A percentile compares a stretch with the other conserved stretches of the same genome.
These are phyloP conservation scores for Pollicipes pollicipes DNA, from an alignment of 1,140 invertebrate genomes.

Conservation along the genomic window DNA sequence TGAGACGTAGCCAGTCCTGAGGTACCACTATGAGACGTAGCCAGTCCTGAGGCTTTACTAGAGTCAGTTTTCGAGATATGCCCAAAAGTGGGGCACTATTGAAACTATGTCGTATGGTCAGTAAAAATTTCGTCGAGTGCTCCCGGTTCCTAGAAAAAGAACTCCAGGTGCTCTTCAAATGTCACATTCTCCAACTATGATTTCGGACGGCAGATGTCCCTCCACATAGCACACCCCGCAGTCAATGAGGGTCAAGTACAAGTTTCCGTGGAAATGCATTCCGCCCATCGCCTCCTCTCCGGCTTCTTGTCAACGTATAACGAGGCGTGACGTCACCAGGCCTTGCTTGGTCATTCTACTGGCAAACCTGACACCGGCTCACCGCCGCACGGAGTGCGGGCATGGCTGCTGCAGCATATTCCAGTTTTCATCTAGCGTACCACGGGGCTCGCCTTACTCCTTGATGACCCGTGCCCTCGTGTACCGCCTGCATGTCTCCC, in stretches of 20 bases:
- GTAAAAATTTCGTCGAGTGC: constrained; percentile 6
- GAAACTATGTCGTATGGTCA: constrained; percentile 1
- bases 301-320: neutral
- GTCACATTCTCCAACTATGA: too few relatives aligned
- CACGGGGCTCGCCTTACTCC: neutral
- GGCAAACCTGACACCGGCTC: neutral
- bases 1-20: too few relatives aligned
- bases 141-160: constrained; percentile 7
- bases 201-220: neutral
- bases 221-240: constrained; percentile 8
- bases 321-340: neutral
- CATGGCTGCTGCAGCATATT: neutral
- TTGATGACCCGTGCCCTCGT: neutral
- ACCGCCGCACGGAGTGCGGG: neutral
- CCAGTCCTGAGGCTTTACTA: too few relatives aligned
- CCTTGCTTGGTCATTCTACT: neutral
- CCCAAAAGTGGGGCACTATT: too few relatives aligned
- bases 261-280: neutral
- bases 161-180: constrained; percentile 1
- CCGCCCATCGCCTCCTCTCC: neutral
- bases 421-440: neutral
- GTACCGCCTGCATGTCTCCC: neutral
- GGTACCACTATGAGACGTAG: too few relatives aligned
- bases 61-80: too few relatives aligned
- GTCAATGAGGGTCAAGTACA: constrained; percentile 8